Evolutionary conservation across 2,888 invertebrate species (phyloP), one percentile per base, ranked within the genome.

Genomic region (Mythimna lalbum): DNA sequence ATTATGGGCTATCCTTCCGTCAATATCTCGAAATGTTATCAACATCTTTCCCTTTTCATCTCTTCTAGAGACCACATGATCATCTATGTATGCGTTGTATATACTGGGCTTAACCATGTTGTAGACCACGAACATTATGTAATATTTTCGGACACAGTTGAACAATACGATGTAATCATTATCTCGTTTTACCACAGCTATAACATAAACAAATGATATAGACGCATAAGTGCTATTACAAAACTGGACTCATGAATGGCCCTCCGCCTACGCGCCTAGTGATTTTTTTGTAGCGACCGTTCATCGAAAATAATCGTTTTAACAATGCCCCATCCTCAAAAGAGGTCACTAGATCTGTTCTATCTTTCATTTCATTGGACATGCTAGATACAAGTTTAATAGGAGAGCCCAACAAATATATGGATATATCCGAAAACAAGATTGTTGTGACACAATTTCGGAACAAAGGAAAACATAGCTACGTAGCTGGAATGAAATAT

Each of bases 221-320:
- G 76, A 53, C 76, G 69, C 69, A 76, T 72, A 80, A 76, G 80
- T 73, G 80, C 84, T 87, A 86, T 89, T 88, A 88, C 87, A 83
- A 90, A 87, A 88, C 86, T 87, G 87, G 88, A 84, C 83, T 88
- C 83, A 87, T 91, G 90, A 91, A 90, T 91, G 91, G 87, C 82
- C 83, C 85, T 87, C 87, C 86, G 76, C 90, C 90, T 86, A 90
- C 89, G 82, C 85, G 66, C 68, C 63, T 83, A 80, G 81, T 83
- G 84, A 83, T 82, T 88, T 89, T 72, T 88, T 87, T 90, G 86
- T 87, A 85, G 82, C 82, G 74, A 61, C 73, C 63, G 75, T 79
- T 83, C 83, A 82, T 84, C 90, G 82, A 90, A 92, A 92, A 93
- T 95, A 94, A 95, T 94, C 91, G 91, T 90, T 94, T 91, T 92